Evolutionary conservation across 1,140 invertebrate species (phyloP), one percentile per base, ranked within the genome.

Genomic region (Drosophila sturtevanti): DNA sequence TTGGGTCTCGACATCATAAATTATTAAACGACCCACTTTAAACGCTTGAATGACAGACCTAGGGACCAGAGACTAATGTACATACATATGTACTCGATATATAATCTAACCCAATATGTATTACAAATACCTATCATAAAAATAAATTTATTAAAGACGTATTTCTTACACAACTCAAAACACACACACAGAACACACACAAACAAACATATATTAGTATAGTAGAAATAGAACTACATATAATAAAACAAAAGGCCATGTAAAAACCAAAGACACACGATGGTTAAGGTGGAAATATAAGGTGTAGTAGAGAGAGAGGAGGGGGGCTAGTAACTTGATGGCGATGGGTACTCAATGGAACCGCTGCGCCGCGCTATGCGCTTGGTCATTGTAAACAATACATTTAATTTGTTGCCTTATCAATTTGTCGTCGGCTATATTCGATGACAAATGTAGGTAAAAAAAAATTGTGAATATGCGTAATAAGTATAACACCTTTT

Each of bases 321-420:
- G n/a, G n/a, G n/a, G n/a, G n/a, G n/a, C n/a, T n/a, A n/a, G n/a
- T n/a, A n/a, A n/a, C n/a, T n/a, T 63, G 65, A 35, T 35, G 73
- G 60, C 72, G 73, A 76, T 68, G 64, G 72, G 72, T 65, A 76
- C 74, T 77, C 74, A 61, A 48, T 64, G 72, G 60, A 68, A 68
- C 71, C 62, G 68, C 21, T 62, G 37, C 11, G 68, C 21, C 48
- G 37, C 11, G 35, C 41, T 21, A 21, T 48, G 41, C n/a, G 41
- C 58, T 79, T 59, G 72, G 63, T 48, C 72, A 61, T 70, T 77
- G 72, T 76, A 79, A 79, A 79, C 44, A 79, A 72, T 72, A 80
- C 60, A 67, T 77, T 74, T 68, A 82, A 71, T 78, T 78, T 74
- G 67, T 79, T 79, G 63, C 76, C 77, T 85, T 85, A 85, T 85